Conservation (phyloP, 2,888 invertebrate species). For the Eucera pruinosa region DNA sequence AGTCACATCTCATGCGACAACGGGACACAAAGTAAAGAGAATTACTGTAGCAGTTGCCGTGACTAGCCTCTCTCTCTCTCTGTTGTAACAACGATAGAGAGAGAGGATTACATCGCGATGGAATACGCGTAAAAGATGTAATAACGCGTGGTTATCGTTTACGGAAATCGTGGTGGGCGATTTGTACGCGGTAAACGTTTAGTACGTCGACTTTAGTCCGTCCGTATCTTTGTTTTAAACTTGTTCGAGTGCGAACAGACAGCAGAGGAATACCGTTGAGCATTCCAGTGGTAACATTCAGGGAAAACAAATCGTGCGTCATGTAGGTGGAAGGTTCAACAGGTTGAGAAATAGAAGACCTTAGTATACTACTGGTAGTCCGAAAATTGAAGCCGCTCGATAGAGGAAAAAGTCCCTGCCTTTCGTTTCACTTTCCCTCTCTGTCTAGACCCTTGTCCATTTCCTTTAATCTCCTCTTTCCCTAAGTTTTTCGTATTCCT, state of each 20-base stretch:
- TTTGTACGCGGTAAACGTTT: conserved; percentile 39
- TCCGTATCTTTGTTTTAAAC: conserved; percentile 16
- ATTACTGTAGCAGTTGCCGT: background rate
- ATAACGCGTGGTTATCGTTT: conserved; percentile 38
- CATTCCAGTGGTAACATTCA: conserved; percentile 39
- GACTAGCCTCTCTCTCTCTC: too few species aligned
- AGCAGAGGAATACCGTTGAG: conserved; percentile 27
- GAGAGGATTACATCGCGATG: conserved; percentile 31
- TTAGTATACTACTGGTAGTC: conserved; percentile 35
- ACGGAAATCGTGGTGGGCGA: conserved; percentile 45
- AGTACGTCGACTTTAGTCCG: conserved; percentile 31
- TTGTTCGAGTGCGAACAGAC: background rate
- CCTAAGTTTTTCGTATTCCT: background rate
- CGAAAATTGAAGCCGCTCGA: conserved; percentile 49
- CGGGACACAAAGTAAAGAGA: background rate
- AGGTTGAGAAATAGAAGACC: conserved; percentile 66
- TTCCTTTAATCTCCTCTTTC: background rate
- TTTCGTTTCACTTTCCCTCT: background rate
- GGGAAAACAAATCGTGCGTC: conserved; percentile 65
- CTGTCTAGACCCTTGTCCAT: background rate
- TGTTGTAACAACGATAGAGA: background rate
- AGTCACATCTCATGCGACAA: background rate
- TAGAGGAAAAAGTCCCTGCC: background rate
- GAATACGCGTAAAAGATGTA: conserved; percentile 45
- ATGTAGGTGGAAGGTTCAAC: conserved; percentile 64